Conservation (phyloP, 1,140 invertebrate genomes). For the Zaprionus africanus region DNA sequence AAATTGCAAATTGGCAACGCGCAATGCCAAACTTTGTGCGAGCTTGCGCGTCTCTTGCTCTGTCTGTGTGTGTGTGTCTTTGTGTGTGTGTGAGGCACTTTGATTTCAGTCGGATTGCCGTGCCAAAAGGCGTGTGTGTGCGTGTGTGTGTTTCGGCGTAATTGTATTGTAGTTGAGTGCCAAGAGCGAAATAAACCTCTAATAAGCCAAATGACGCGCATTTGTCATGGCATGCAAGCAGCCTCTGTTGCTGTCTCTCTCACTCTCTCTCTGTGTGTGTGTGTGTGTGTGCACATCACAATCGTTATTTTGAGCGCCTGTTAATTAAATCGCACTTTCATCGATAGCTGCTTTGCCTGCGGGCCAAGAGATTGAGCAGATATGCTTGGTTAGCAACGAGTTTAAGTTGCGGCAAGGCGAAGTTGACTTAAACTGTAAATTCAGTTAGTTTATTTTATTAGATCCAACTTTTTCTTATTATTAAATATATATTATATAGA, state of each 20-base stretch:
- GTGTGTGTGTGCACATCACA: neutral
- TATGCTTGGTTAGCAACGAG: neutral
- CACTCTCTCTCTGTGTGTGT: conserved; percentile 6
- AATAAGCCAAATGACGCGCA: conserved; percentile 79
- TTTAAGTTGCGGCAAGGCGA: neutral
- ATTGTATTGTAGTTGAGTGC: conserved; percentile 80
- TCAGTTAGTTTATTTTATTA: neutral
- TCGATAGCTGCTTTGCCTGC: conserved; percentile 18
- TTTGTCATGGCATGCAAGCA: conserved; percentile 54
- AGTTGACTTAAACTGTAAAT: neutral
- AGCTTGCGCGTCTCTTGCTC: neutral
- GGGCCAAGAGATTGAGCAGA: neutral
- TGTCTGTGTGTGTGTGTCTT: conserved; percentile 6
- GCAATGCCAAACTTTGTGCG: conserved; percentile 40
- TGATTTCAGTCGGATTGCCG: conserved; percentile 63
- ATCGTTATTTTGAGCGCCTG: conserved; percentile 42
- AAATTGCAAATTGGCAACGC: conserved; percentile 76
- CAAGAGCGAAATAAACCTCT: conserved; percentile 74
- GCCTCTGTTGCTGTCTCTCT: neutral
- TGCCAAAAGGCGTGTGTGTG: conserved; percentile 48
- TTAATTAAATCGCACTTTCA: conserved; percentile 50
- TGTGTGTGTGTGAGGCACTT: conserved; percentile 24
- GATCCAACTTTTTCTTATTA: too few relatives aligned
- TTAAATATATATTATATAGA: too few relatives aligned
- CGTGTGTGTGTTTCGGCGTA: conserved; percentile 43